Evolutionary conservation across 2,113 vertebrate genomes (phyloP).

Genomic region (Paramormyrops kingsleyae): DNA sequence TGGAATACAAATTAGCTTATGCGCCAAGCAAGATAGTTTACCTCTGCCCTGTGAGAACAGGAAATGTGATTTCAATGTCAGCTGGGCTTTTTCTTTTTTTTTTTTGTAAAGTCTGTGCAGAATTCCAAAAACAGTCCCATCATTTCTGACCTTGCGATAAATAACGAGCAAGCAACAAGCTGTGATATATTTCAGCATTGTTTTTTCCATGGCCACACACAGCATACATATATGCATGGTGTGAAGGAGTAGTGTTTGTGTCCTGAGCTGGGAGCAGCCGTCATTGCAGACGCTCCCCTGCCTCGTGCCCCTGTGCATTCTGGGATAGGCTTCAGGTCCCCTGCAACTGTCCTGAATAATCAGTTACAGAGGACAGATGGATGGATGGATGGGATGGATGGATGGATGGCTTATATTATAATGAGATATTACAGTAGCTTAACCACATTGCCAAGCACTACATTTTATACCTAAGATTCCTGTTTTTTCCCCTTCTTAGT

Average conservation of each 20-base stretch:
- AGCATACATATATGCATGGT: not conserved
- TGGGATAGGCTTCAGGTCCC: not conserved
- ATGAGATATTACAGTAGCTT: not conserved
- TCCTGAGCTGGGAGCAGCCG: not conserved
- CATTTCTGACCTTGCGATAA: not conserved
- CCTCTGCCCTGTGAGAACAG: conserved; percentile 15
- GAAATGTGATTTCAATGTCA: conserved; percentile 17
- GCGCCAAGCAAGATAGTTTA: conserved; percentile 7
- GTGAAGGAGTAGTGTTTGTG: not conserved
- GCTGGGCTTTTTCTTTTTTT: not conserved
- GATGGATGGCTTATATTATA: not conserved
- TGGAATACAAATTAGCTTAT: conserved; percentile 17
- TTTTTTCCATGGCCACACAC: not conserved
- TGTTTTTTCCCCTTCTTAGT: not conserved
- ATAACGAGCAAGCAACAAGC: not conserved
- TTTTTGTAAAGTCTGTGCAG: not conserved
- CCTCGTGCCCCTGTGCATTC: not conserved
- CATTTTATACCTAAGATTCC: not conserved
- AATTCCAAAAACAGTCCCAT: not conserved
- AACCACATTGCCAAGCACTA: not conserved
- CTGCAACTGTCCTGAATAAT: not conserved
- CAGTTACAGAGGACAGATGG: not conserved
- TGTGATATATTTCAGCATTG: not conserved
- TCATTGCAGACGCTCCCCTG: not conserved
- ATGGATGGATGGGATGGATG: not conserved